Conservation (phyloP, 1,140 invertebrate genomes). For the Drosophila mojavensis region DNA sequence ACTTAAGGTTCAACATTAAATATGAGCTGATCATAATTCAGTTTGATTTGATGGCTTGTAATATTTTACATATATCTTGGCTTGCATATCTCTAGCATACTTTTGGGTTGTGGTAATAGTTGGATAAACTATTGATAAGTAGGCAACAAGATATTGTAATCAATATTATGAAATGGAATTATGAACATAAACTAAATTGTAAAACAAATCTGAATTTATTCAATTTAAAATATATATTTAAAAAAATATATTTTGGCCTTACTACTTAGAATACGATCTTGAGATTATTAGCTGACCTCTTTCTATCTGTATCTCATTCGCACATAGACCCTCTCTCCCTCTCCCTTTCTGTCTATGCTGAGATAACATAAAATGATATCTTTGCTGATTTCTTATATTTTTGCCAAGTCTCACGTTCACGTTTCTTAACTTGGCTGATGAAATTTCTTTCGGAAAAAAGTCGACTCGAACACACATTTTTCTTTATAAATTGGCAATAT, state of each 20-base stretch:
- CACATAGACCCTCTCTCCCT: no score
- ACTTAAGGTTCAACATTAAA: slow-evolving; percentile 32
- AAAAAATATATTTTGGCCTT: neutral
- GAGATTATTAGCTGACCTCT: neutral
- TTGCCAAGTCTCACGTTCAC: slow-evolving; percentile 18
- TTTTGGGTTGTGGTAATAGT: neutral
- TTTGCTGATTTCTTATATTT: neutral
- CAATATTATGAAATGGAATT: no score
- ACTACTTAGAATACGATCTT: neutral
- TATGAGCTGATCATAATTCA: slow-evolving; percentile 34
- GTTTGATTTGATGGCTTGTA: neutral
- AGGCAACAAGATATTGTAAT: neutral
- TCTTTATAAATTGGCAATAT: slow-evolving; percentile 24
- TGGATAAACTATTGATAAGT: slow-evolving; percentile 3
- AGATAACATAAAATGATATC: slow-evolving; percentile 4
- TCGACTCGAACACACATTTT: slow-evolving; percentile 36
- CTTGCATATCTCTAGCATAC: neutral
- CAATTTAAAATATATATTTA: no score
- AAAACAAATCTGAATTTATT: neutral
- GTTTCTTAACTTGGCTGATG: slow-evolving; percentile 48
- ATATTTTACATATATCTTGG: neutral
- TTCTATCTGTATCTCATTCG: no score
- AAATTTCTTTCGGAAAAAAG: slow-evolving; percentile 50
- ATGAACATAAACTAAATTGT: neutral
- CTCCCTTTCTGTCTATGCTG: neutral